A percentile compares a stretch with the other conserved stretches of the same genome.
These are phyloP conservation scores for Glaucidium brasilianum DNA, from an alignment of 2,113 vertebrate species.

Conservation along the genomic window DNA sequence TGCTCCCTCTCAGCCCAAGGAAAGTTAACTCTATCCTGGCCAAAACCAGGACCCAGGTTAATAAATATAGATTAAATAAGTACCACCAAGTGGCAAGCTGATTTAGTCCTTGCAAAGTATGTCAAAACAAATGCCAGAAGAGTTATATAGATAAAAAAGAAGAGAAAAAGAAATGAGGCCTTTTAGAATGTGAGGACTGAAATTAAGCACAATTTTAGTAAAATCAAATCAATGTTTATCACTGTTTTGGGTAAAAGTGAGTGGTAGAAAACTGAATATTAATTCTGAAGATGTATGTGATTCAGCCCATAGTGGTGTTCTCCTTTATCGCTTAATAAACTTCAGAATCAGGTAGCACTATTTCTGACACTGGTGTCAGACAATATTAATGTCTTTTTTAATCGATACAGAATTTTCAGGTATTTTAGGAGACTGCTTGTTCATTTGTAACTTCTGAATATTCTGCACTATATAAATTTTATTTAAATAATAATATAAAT, in stretches of 20 bases:
- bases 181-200: neutral
- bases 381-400: neutral
- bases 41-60: too few relatives aligned
- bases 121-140: neutral
- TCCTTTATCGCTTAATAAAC: neutral
- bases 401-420: neutral
- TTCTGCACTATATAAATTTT: neutral
- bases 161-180: neutral
- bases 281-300: neutral
- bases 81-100: neutral
- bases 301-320: neutral
- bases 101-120: neutral
- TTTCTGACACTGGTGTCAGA: neutral
- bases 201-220: neutral
- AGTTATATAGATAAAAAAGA: neutral
- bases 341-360: neutral
- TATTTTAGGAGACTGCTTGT: neutral
- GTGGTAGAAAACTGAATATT: neutral
- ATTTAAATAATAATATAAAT: neutral
- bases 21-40: too few relatives aligned
- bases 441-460: neutral
- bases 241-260: neutral
- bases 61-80: neutral
- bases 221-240: neutral
- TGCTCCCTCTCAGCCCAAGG: too few relatives aligned